Percentiles rank a stretch among this genome's conserved stretches.
These are phyloP conservation scores for Xenopus borealis DNA, from an alignment of 2,113 vertebrate species.

Conservation along the genomic window DNA sequence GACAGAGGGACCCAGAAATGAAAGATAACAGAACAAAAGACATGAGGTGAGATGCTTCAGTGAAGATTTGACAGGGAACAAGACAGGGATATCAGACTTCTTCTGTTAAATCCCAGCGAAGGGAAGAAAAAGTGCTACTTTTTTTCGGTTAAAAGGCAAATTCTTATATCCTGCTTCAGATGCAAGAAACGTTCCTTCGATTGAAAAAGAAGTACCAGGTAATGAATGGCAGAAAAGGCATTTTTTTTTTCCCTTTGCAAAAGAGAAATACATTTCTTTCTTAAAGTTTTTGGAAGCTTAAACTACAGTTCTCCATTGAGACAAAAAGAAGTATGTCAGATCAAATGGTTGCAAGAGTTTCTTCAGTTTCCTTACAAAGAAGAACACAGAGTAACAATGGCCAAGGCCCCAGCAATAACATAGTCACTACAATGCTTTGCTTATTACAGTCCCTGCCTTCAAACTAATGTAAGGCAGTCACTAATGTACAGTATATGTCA, in stretches of 20 bases:
- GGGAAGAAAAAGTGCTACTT: not conserved
- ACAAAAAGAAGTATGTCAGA: conserved; percentile 5
- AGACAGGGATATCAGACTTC: conserved; percentile 33
- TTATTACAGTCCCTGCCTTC: no score
- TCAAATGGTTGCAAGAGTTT: conserved; percentile 14
- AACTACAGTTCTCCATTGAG: conserved; percentile 4
- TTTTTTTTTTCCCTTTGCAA: conserved; percentile 11
- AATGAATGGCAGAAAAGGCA: conserved; percentile 8
- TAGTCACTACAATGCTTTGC: no score
- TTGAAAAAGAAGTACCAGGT: conserved; percentile 7
- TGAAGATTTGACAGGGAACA: conserved; percentile 31
- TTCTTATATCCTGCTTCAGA: conserved; percentile 11
- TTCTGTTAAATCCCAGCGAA: conserved; percentile 24
- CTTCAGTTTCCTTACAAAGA: conserved; percentile 16
- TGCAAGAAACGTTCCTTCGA: conserved; percentile 27
- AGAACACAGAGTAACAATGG: not conserved
- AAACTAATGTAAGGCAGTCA: no score
- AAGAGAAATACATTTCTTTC: conserved; percentile 10
- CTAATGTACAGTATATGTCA: no score
- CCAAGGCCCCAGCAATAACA: not conserved
- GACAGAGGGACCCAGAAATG: conserved; percentile 39
- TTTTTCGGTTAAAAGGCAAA: conserved; percentile 29
- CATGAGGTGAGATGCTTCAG: conserved; percentile 24
- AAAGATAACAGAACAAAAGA: conserved; percentile 37
- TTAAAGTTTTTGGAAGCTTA: conserved; percentile 22